These are phyloP conservation scores for Vanessa atalanta DNA, from an alignment of 1,140 invertebrate species.

Conservation along the genomic window DNA sequence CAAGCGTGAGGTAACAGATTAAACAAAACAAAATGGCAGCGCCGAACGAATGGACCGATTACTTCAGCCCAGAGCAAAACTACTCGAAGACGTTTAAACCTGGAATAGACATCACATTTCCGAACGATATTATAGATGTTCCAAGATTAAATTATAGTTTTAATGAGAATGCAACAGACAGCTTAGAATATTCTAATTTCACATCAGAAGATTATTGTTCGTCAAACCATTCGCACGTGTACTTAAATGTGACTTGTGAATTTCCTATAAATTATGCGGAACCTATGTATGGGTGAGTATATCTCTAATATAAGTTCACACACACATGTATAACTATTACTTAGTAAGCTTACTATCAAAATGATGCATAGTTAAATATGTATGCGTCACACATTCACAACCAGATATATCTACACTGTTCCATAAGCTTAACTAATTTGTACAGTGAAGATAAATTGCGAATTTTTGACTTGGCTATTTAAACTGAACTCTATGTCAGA, in stretches of 20 bases:
- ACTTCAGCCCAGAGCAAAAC: conserved; percentile 36
- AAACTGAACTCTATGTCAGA: too few species aligned
- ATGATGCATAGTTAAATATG: too few species aligned
- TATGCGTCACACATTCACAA: too few species aligned
- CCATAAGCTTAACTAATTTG: too few species aligned
- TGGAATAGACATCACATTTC: conserved; percentile 27
- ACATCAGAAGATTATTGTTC: conserved; percentile 65
- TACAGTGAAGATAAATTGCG: too few species aligned
- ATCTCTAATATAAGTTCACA: neutral
- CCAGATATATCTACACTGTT: too few species aligned
- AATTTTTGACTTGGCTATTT: too few species aligned
- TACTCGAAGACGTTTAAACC: conserved; percentile 18
- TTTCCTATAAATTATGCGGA: conserved; percentile 86
- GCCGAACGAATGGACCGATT: conserved; percentile 46
- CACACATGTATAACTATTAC: neutral
- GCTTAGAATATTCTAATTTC: conserved; percentile 61
- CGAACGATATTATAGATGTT: conserved; percentile 34
- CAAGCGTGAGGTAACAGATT: conserved; percentile 50
- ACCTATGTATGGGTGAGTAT: conserved; percentile 84
- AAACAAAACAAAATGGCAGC: conserved; percentile 48
- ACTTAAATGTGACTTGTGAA: conserved; percentile 84
- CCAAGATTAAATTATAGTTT: conserved; percentile 53
- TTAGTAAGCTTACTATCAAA: too few species aligned
- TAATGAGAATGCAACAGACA: conserved; percentile 55
- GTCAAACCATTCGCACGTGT: conserved; percentile 69